Evolutionary conservation across 2,797 vertebrate genomes (phyloP), one percentile per base, ranked within the genome.

Genomic region (Podarcis siculus): DNA sequence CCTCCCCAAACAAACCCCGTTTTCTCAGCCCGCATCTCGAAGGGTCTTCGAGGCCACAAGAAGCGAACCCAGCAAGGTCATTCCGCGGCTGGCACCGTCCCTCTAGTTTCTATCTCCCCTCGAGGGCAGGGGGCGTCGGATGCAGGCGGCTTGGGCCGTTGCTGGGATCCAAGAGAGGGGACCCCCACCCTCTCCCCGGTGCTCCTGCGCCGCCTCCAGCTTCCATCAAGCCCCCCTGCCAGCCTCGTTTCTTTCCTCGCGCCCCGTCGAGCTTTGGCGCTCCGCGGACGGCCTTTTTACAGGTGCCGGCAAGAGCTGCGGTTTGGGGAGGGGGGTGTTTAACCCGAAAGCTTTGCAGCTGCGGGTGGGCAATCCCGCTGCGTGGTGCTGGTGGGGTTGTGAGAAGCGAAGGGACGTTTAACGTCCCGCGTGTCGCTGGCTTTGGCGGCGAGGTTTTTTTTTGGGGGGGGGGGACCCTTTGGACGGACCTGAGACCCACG

Each of bases 1-100:
- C 32, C 58, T 9, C 17, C 30, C 19, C 49, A 55, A 55, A 55
- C 49, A 55, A 55, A 3, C 49, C 3, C 49, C 49, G 49, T 15
- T 55, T 55, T 55, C 49, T 15, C 49, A 15, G 49, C 30, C 76
- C 42, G n/a, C 27, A 10, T 2, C 73, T 25, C 73, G 42, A 72
- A 0, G 30, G 78, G 67, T 49, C 8, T 75, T 49, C 69, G 37
- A 45, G 79, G 79, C 61, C 73, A 25, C 3, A 75, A 75, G 75
- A 78, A 30, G 64, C 69, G 32, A 37, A 35, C 49, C 39, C 83
- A 19, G 45, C 71, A 75, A 84, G 83, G 83, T 84, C 83, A 84
- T 21, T 2, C 49, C 25, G 49, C 13, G 71, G 69, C 45, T 21
- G 66, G 35, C 58, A 27, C 19, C 58, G 64, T 37, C 79, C 75